Percentiles rank a stretch among this genome's conserved stretches.
These are phyloP conservation scores for Chouioia cunea DNA, from an alignment of 2,888 invertebrate genomes.

Conservation along the genomic window DNA sequence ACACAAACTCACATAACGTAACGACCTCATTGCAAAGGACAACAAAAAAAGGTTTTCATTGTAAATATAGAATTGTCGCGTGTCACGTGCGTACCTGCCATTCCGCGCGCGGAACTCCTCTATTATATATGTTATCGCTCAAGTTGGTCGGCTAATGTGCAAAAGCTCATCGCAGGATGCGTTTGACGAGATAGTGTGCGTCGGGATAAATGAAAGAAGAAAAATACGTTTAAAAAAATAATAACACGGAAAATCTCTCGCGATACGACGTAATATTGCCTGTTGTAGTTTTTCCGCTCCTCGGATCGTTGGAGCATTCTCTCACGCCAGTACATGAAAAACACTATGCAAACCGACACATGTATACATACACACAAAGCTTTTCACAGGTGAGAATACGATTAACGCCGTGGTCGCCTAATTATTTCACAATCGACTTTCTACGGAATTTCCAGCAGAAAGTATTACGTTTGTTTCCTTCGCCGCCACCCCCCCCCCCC, in stretches of 20 bases:
- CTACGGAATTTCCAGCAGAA: too few species aligned
- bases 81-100: conserved; percentile 46
- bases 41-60: conserved; percentile 35
- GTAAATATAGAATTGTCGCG: conserved; percentile 43
- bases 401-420: too few species aligned
- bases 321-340: conserved; percentile 20
- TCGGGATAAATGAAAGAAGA: background rate
- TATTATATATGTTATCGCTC: too few species aligned
- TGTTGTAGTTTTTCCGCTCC: conserved; percentile 27
- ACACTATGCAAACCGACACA: conserved; percentile 4
- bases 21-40: too few species aligned
- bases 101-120: conserved; percentile 39
- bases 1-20: conserved; percentile 3
- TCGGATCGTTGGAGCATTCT: background rate
- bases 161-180: background rate
- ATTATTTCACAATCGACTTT: background rate
- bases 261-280: conserved; percentile 34
- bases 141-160: background rate
- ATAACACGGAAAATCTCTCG: conserved; percentile 34
- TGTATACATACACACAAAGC: too few species aligned
- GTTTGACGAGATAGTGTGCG: background rate
- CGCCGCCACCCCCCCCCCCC: too few species aligned
- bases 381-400: too few species aligned
- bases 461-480: background rate
- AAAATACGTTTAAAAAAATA: conserved; percentile 9